Evolutionary conservation across 2,797 vertebrate species (phyloP).

Genomic region (Bovichtus variegatus): DNA sequence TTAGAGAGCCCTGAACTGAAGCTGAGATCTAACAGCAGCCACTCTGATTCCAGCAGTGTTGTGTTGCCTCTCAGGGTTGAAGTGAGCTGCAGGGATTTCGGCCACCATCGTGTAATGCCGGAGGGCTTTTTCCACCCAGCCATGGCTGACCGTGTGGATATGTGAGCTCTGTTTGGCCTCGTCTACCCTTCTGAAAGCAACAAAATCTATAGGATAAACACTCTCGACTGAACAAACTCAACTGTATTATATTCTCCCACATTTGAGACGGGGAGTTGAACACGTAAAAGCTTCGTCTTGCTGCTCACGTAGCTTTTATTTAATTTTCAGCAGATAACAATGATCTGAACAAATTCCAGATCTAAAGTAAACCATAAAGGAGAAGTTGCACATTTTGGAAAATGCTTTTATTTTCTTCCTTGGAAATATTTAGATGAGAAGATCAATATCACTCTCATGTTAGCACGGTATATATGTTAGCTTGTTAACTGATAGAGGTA

Average conservation of each 20-base stretch:
- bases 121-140: conserved; percentile 69
- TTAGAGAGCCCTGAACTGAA: conserved; percentile 20
- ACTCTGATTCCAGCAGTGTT: conserved; percentile 39
- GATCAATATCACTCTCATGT: not conserved
- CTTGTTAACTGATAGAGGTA: no score
- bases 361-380: not conserved
- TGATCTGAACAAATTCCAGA: not conserved
- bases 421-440: not conserved
- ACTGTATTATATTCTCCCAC: not conserved
- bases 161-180: conserved; percentile 49
- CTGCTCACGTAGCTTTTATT: not conserved
- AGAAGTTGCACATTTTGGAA: not conserved
- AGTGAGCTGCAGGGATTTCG: conserved; percentile 58
- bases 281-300: not conserved
- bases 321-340: not conserved
- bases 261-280: not conserved
- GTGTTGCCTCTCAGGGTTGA: conserved; percentile 51
- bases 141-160: conserved; percentile 31
- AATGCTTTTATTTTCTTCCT: not conserved
- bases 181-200: conserved; percentile 38
- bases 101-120: conserved; percentile 45
- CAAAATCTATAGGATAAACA: conserved; percentile 28
- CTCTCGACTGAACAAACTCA: conserved; percentile 24
- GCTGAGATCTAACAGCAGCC: conserved; percentile 26
- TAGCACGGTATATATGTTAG: not conserved